phyloP scores from a whole-genome alignment of 2,113 vertebrate species.

The Ammospiza caudacuta region DNA sequence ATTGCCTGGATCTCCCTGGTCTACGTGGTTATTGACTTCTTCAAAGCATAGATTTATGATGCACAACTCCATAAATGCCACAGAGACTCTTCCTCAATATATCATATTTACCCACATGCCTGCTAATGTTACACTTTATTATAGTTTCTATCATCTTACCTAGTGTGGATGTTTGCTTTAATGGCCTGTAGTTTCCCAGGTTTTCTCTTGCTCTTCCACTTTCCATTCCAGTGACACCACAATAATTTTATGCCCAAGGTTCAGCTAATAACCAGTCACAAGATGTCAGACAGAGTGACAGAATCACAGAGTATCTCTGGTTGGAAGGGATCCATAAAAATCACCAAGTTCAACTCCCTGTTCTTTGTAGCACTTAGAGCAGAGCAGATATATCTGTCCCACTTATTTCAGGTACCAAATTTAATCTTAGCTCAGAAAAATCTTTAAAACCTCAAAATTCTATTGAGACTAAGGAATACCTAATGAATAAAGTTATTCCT shows the following conservation, averaged over 20 bases:
- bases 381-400: background rate
- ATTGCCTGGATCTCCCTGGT: background rate
- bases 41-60: conserved; percentile 38
- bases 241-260: background rate
- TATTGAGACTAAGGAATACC: background rate
- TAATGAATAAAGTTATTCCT: background rate
- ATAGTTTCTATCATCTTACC: background rate
- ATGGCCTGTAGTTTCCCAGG: background rate
- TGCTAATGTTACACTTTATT: conserved; percentile 13
- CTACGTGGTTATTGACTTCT: background rate
- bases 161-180: background rate
- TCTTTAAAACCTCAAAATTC: background rate
- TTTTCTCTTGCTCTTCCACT: conserved; percentile 17
- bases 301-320: background rate
- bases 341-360: background rate
- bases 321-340: background rate
- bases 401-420: background rate
- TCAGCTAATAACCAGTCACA: background rate
- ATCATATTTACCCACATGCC: conserved; percentile 17
- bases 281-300: background rate
- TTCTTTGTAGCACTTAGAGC: background rate
- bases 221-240: background rate
- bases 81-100: background rate
- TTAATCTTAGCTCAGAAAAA: background rate
- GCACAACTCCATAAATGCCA: conserved; percentile 1